Conservation (phyloP, 2,888 invertebrate genomes). For the Cyclophora albipunctata region DNA sequence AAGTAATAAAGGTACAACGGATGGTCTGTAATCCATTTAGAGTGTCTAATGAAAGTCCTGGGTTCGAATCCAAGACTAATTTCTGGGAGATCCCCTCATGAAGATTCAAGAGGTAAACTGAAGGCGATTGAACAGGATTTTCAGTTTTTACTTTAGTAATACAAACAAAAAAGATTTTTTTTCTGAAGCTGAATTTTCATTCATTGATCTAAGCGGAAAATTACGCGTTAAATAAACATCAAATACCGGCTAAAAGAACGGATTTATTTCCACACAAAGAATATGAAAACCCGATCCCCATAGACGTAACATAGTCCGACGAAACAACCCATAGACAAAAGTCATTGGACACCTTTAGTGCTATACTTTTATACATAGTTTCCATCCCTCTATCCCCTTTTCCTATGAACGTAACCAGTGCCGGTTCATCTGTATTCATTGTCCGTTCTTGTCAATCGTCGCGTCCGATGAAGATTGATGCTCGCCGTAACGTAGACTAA, state of each 20-base stretch:
- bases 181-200: background rate
- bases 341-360: too few species aligned
- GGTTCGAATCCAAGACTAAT: constrained; percentile 33
- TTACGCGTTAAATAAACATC: background rate
- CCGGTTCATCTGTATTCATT: constrained; percentile 45
- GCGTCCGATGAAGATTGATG: constrained; percentile 46
- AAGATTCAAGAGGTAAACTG: constrained; percentile 11
- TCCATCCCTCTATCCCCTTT: background rate
- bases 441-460: constrained; percentile 40
- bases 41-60: constrained; percentile 34
- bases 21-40: constrained; percentile 30
- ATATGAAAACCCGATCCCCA: too few species aligned
- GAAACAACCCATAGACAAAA: too few species aligned
- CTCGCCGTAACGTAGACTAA: constrained; percentile 32
- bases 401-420: background rate
- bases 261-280: too few species aligned
- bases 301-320: too few species aligned
- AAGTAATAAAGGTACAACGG: constrained; percentile 13
- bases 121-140: background rate
- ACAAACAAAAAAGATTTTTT: too few species aligned
- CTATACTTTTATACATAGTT: too few species aligned
- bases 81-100: constrained; percentile 25
- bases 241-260: too few species aligned
- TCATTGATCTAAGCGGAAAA: background rate
- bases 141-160: too few species aligned